Percentiles rank a stretch among this genome's conserved stretches.
These are phyloP conservation scores for Lycocerus yunnanus DNA, from an alignment of 2,888 invertebrate species.

Conservation along the genomic window DNA sequence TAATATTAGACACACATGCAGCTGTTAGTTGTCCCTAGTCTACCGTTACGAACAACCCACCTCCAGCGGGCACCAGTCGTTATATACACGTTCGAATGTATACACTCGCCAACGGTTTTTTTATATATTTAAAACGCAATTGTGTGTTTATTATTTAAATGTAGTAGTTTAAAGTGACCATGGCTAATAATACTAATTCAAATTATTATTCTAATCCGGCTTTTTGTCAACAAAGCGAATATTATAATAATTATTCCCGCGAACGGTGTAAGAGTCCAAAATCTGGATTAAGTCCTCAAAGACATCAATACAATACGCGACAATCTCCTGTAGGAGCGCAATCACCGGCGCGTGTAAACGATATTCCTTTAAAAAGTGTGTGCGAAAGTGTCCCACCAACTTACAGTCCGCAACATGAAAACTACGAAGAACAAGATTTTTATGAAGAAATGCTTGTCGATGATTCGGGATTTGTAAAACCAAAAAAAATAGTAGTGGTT, in stretches of 20 bases:
- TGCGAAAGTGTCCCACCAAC: constrained; percentile 32
- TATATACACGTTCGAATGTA: constrained; percentile 37
- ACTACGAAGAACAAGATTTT: constrained; percentile 52
- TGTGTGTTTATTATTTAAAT: not conserved
- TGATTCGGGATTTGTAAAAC: constrained; percentile 48
- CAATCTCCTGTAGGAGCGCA: constrained; percentile 54
- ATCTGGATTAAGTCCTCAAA: constrained; percentile 32
- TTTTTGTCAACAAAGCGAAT: constrained; percentile 79
- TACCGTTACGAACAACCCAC: constrained; percentile 46
- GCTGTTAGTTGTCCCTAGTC: constrained; percentile 47
- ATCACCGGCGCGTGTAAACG: constrained; percentile 42
- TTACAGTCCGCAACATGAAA: constrained; percentile 30
- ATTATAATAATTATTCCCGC: constrained; percentile 54
- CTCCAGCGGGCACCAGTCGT: constrained; percentile 43
- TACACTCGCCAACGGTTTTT: constrained; percentile 35
- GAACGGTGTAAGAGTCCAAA: constrained; percentile 31
- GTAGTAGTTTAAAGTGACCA: constrained; percentile 14
- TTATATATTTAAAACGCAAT: constrained; percentile 2
- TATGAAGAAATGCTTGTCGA: constrained; percentile 55
- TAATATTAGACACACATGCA: constrained; percentile 54
- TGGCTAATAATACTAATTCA: constrained; percentile 38
- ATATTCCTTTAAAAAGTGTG: constrained; percentile 31
- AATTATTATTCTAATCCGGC: constrained; percentile 80
- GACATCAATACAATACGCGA: constrained; percentile 35
- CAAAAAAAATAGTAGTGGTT: constrained; percentile 52